Percentiles rank a stretch among this genome's conserved stretches.
Conservation (phyloP, 2,113 vertebrate genomes). For the Periophthalmus modestus region DNA sequence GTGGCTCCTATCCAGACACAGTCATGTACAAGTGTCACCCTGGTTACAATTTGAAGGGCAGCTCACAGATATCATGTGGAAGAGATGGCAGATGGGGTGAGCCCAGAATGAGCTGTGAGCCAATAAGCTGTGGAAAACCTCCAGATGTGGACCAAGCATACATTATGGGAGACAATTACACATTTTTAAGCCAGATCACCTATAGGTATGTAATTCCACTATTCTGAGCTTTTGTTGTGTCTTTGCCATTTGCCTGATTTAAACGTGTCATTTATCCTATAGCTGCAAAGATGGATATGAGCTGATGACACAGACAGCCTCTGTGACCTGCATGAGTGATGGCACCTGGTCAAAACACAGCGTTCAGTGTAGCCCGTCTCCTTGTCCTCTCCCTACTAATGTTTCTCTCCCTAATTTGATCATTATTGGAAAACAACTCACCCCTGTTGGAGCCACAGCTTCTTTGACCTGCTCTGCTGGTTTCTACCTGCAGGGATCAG, state of each 20-base stretch:
- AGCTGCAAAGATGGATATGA: slow-evolving; percentile 92
- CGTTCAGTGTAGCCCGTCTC: slow-evolving; percentile 81
- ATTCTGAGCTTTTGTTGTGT: not conserved
- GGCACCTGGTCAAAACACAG: slow-evolving; percentile 86
- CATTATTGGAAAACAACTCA: slow-evolving; percentile 77
- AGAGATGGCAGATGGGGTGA: slow-evolving; percentile 85
- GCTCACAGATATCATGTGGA: slow-evolving; percentile 82
- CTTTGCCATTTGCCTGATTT: not conserved
- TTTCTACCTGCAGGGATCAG: slow-evolving; percentile 81
- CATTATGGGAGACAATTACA: slow-evolving; percentile 75
- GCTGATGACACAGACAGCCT: slow-evolving; percentile 71
- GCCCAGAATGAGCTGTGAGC: slow-evolving; percentile 84
- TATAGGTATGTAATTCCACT: slow-evolving; percentile 84
- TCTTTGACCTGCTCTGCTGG: slow-evolving; percentile 85
- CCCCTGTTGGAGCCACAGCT: slow-evolving; percentile 79
- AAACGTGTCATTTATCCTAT: slow-evolving; percentile 6
- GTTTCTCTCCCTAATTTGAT: slow-evolving; percentile 67
- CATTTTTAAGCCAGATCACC: slow-evolving; percentile 84
- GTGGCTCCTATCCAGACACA: slow-evolving; percentile 75
- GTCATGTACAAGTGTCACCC: slow-evolving; percentile 85
- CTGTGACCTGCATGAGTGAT: slow-evolving; percentile 84
- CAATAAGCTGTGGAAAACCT: slow-evolving; percentile 86
- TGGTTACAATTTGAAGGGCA: slow-evolving; percentile 83
- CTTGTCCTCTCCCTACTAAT: slow-evolving; percentile 81
- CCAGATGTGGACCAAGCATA: slow-evolving; percentile 81